Evolutionary conservation across 2,888 invertebrate genomes (phyloP), one percentile per base, ranked within the genome.

Genomic region (Pristionchus maxplancki): DNA sequence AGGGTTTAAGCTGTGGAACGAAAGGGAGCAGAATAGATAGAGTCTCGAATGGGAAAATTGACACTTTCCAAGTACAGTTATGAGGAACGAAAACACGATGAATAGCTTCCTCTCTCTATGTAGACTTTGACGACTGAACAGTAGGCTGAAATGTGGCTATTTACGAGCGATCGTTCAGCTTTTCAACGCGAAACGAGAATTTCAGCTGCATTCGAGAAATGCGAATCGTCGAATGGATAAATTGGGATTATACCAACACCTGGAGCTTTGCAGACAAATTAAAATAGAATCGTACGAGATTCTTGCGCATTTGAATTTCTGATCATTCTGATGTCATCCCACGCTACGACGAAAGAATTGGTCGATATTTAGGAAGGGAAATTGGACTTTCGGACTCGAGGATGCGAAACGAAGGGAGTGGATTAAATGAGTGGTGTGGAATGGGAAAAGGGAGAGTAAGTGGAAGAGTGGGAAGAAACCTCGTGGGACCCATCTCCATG

Each of bases 191-290:
- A 40, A 37, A 37, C 37, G 71, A 20, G 31, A 15, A 71, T 40
- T 71, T 71, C 71, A 71, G 37, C 71, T 37, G 71, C 71, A 71
- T 71, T 71, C 71, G 37, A 71, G 37, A 37, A 71, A 71, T 71
- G 15, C 9, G 31, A 71, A 15, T 31, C 71, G 37, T 37, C 17
- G 34, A 34, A 20, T 37, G 24, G 34, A 24, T 20, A 9, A 71
- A 71, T 24, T 71, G 37, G 71, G 71, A 34, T 71, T 6, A 3
- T 31, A 13, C 71, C n/a, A n/a, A n/a, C n/a, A n/a, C n/a, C n/a
- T n/a, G n/a, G n/a, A n/a, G n/a, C 58, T 31, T 13, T 64, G 34
- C 64, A 64, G 58, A 58, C 58, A 64, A 31, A 64, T 31, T 24
- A n/a, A 34, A 64, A 17, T 34, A 64, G 64, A 31, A 31, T 64